These are phyloP conservation scores for Panulirus ornatus DNA, from an alignment of 1,140 invertebrate species.

Conservation along the genomic window DNA sequence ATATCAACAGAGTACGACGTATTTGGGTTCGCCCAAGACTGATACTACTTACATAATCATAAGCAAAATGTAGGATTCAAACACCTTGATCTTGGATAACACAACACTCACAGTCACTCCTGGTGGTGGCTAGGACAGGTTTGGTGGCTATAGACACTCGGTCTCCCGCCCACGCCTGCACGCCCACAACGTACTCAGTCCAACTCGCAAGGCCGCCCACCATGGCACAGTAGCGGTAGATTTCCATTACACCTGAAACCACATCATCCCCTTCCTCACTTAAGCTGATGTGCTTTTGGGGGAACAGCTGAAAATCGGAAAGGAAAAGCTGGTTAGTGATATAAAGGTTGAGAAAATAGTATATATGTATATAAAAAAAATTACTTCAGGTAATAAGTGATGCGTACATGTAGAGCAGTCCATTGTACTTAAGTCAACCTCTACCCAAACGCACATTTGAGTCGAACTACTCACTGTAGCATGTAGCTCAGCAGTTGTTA, in stretches of 20 bases:
- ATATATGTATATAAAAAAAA: too few relatives aligned
- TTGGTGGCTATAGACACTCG: conserved; percentile 40
- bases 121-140: conserved; percentile 68
- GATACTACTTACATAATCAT: too few relatives aligned
- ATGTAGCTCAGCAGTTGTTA: conserved; percentile 34
- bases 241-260: not conserved
- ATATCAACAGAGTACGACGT: too few relatives aligned
- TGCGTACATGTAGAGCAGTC: too few relatives aligned
- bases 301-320: not conserved
- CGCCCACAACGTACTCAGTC: conserved; percentile 55
- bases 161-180: conserved; percentile 49
- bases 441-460: too few relatives aligned
- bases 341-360: too few relatives aligned
- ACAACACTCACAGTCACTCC: conserved; percentile 74
- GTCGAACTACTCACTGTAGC: conserved; percentile 33
- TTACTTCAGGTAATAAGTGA: too few relatives aligned
- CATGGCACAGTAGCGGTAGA: conserved; percentile 42
- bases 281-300: too few relatives aligned
- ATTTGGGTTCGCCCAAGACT: too few relatives aligned
- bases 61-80: too few relatives aligned
- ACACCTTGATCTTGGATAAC: not conserved
- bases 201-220: conserved; percentile 28
- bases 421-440: too few relatives aligned
- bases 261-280: not conserved
- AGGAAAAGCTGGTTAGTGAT: too few relatives aligned